Evolutionary conservation across 2,888 invertebrate species (phyloP).

Genomic region (Mechanitis mazaeus): DNA sequence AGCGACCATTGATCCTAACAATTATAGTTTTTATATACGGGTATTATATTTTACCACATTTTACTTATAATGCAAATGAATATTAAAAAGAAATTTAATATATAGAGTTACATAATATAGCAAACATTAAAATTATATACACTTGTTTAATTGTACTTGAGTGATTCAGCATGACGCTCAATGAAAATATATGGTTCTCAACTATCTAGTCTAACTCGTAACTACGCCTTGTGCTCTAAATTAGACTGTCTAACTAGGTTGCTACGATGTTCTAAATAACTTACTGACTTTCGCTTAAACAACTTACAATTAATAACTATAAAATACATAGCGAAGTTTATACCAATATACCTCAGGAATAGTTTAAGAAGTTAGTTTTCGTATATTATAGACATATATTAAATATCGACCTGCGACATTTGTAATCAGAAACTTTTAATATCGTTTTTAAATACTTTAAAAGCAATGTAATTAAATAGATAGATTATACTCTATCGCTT

Average conservation of each 20-base stretch:
- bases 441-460: neutral
- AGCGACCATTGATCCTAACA: no score
- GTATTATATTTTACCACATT: no score
- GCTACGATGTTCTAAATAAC: slow-evolving; percentile 9
- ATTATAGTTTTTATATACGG: no score
- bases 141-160: neutral
- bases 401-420: neutral
- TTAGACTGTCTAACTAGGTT: slow-evolving; percentile 9
- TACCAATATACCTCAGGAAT: no score
- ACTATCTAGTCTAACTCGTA: slow-evolving; percentile 3
- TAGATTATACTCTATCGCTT: slow-evolving; percentile 1
- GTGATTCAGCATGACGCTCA: slow-evolving; percentile 1
- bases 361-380: no score
- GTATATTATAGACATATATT: neutral
- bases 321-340: no score
- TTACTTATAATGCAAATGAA: no score
- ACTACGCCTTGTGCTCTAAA: slow-evolving; percentile 9
- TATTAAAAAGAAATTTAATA: no score
- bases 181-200: neutral
- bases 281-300: slow-evolving; percentile 8
- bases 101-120: no score
- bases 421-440: neutral
- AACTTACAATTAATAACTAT: slow-evolving; percentile 2
- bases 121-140: no score
- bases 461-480: neutral